phyloP scores from a whole-genome alignment of 2,888 invertebrate genomes.

The Pedicia rivosa region DNA sequence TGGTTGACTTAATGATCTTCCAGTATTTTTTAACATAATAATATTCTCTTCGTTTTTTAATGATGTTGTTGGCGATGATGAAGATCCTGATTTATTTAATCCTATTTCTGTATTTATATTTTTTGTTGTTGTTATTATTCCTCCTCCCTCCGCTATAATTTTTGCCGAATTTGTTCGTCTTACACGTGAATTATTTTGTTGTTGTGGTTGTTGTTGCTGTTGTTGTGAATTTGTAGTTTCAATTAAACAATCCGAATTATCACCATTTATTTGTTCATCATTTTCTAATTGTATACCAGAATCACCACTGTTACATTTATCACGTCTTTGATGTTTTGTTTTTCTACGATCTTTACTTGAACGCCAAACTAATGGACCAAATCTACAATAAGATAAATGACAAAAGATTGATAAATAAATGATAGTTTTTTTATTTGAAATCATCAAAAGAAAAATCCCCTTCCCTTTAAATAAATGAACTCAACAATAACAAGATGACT shows the following conservation, averaged over 20 bases:
- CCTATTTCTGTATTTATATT: slow-evolving; percentile 17
- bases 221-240: slow-evolving; percentile 12
- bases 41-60: neutral
- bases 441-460: too few species aligned
- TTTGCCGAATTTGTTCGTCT: slow-evolving; percentile 29
- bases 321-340: slow-evolving; percentile 48
- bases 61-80: slow-evolving; percentile 17
- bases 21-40: slow-evolving; percentile 3
- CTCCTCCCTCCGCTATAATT: slow-evolving; percentile 16
- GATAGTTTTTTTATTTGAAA: too few species aligned
- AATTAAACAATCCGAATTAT: slow-evolving; percentile 9
- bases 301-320: slow-evolving; percentile 59
- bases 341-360: slow-evolving; percentile 54
- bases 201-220: neutral
- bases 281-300: slow-evolving; percentile 47
- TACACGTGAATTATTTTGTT: slow-evolving; percentile 14
- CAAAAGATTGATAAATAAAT: neutral
- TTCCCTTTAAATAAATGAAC: too few species aligned
- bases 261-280: slow-evolving; percentile 20
- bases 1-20: slow-evolving; percentile 54
- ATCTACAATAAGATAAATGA: slow-evolving; percentile 28
- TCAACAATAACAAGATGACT: too few species aligned
- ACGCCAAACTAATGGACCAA: slow-evolving; percentile 55
- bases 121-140: slow-evolving; percentile 4
- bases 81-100: slow-evolving; percentile 18